phyloP scores from a whole-genome alignment of 2,888 invertebrate species.

The Orthonevra nobilis region DNA sequence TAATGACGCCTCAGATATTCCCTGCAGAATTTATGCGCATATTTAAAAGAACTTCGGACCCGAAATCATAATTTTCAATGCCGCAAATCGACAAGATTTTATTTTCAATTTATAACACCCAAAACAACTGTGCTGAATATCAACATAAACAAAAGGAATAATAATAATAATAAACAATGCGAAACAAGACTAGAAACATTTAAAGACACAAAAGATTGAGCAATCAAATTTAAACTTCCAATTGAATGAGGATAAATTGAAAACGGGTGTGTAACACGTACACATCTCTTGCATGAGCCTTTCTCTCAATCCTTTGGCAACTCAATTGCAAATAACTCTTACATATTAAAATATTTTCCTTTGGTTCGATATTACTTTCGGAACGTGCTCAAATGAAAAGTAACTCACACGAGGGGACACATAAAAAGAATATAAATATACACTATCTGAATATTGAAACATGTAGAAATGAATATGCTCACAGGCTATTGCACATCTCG shows the following conservation, averaged over 20 bases:
- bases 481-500: too few species aligned
- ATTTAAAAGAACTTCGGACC: constrained; percentile 8
- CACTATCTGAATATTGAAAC: constrained; percentile 4
- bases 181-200: background rate
- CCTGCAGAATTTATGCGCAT: too few species aligned
- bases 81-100: constrained; percentile 15
- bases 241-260: constrained; percentile 16
- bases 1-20: too few species aligned
- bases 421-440: background rate
- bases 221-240: constrained; percentile 33
- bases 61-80: background rate
- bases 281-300: background rate
- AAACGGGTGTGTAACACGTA: background rate
- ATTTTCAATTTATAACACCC: constrained; percentile 2
- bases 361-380: constrained; percentile 26
- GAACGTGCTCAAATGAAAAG: constrained; percentile 31
- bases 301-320: constrained; percentile 17
- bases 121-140: background rate
- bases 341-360: constrained; percentile 19
- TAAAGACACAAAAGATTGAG: constrained; percentile 10
- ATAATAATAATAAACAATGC: constrained; percentile 5
- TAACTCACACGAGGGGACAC: constrained; percentile 2
- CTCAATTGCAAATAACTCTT: constrained; percentile 14
- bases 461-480: too few species aligned
- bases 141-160: background rate